phyloP scores from a whole-genome alignment of 2,797 vertebrate species.

The Chaunax sp. region DNA sequence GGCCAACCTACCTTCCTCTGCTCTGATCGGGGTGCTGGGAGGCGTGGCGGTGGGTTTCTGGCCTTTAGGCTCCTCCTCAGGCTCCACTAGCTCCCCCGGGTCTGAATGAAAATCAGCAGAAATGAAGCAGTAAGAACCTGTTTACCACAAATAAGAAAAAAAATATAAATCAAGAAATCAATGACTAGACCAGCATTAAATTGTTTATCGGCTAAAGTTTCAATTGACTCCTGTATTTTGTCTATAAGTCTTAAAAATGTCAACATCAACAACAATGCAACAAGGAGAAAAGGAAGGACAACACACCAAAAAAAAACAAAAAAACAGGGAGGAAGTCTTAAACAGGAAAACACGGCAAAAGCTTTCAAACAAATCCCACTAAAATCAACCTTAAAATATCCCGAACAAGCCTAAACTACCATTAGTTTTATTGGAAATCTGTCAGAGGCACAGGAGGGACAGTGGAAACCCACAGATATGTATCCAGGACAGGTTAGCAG shows the following conservation, averaged over 20 bases:
- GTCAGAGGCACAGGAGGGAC: slow-evolving; percentile 33
- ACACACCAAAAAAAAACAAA: slow-evolving; percentile 43
- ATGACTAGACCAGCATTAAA: too few species aligned
- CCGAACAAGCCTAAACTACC: slow-evolving; percentile 21
- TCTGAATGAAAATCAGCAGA: slow-evolving; percentile 62
- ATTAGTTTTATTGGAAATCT: slow-evolving; percentile 40
- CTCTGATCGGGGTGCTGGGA: slow-evolving; percentile 90
- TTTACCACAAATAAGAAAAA: neutral
- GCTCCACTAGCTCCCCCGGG: slow-evolving; percentile 74
- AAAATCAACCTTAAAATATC: slow-evolving; percentile 32
- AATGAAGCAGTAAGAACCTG: neutral
- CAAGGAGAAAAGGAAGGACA: slow-evolving; percentile 37
- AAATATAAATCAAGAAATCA: neutral
- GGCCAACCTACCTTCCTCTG: slow-evolving; percentile 92
- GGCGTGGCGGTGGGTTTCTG: slow-evolving; percentile 87
- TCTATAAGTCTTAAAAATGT: neutral
- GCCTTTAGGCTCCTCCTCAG: slow-evolving; percentile 81
- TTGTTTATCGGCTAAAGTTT: neutral
- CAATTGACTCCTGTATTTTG: slow-evolving; percentile 13
- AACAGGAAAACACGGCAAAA: slow-evolving; percentile 42
- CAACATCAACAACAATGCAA: slow-evolving; percentile 23
- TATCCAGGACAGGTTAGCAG: slow-evolving; percentile 63
- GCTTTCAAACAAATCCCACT: slow-evolving; percentile 18
- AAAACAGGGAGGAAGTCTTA: slow-evolving; percentile 45
- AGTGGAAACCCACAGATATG: slow-evolving; percentile 47